Conservation (phyloP, 2,113 vertebrate species). For the Sprattus sprattus region DNA sequence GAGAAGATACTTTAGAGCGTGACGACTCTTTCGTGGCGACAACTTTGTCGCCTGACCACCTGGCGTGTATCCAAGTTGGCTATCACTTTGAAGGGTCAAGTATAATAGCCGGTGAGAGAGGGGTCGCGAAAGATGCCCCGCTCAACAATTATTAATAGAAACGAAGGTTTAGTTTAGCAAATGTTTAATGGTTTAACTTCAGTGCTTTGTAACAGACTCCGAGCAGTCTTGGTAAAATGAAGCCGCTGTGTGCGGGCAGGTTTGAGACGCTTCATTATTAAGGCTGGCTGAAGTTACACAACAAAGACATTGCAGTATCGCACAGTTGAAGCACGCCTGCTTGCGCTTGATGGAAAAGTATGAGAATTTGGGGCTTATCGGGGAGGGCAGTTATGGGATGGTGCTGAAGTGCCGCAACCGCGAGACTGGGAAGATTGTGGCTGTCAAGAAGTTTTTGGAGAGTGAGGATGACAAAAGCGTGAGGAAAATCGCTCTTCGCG, state of each 20-base stretch:
- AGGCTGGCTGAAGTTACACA: slow-evolving; percentile 5
- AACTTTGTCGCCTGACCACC: neutral
- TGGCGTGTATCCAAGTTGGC: neutral
- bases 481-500: slow-evolving; percentile 71
- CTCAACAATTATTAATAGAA: neutral
- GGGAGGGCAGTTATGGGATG: slow-evolving; percentile 84
- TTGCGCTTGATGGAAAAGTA: slow-evolving; percentile 61
- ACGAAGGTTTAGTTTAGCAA: neutral
- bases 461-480: slow-evolving; percentile 81
- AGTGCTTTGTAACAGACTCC: neutral
- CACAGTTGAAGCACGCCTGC: neutral
- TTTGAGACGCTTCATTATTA: slow-evolving; percentile 10
- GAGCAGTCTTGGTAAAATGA: neutral
- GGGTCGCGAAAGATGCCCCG: neutral
- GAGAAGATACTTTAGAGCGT: neutral
- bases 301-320: neutral
- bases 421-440: slow-evolving; percentile 79
- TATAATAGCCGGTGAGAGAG: neutral
- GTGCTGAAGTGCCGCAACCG: slow-evolving; percentile 83
- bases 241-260: neutral
- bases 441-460: slow-evolving; percentile 87
- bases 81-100: neutral
- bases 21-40: neutral
- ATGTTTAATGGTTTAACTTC: neutral
- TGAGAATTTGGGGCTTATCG: slow-evolving; percentile 79